Evolutionary conservation across 2,113 vertebrate species (phyloP).

Genomic region (Noturus placidus): DNA sequence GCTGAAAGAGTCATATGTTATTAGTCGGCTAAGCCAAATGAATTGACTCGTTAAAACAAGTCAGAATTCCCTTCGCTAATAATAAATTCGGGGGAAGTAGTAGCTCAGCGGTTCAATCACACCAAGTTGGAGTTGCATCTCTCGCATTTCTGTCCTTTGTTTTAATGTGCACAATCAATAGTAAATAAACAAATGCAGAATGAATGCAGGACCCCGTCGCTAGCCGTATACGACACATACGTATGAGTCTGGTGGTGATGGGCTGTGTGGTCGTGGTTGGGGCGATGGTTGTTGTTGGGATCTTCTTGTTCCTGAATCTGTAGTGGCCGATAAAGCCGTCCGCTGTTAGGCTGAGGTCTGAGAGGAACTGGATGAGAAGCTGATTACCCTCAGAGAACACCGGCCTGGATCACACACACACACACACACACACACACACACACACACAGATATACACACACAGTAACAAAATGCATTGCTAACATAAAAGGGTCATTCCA

Average conservation of each 20-base stretch:
- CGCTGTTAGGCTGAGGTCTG: constrained; percentile 94
- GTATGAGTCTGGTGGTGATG: constrained; percentile 77
- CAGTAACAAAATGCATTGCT: neutral
- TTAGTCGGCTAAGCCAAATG: neutral
- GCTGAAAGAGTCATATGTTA: neutral
- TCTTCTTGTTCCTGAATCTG: constrained; percentile 92
- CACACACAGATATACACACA: neutral
- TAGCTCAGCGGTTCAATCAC: neutral
- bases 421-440: constrained; percentile 15
- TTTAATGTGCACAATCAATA: neutral
- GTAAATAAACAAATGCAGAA: neutral
- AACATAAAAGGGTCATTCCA: too few species aligned
- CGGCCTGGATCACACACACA: constrained; percentile 74
- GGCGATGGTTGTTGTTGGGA: constrained; percentile 73
- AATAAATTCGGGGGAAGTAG: neutral
- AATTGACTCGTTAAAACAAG: neutral
- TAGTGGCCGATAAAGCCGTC: constrained; percentile 97
- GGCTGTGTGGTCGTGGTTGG: constrained; percentile 78
- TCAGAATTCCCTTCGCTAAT: neutral
- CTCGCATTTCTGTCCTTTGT: neutral
- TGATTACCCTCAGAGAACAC: constrained; percentile 92
- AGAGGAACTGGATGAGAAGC: constrained; percentile 93
- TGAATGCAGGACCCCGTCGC: neutral
- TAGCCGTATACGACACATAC: constrained; percentile 71
- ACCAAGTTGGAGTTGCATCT: neutral